Evolutionary conservation across 2,113 vertebrate species (phyloP).

Genomic region (Okapia johnstoni): DNA sequence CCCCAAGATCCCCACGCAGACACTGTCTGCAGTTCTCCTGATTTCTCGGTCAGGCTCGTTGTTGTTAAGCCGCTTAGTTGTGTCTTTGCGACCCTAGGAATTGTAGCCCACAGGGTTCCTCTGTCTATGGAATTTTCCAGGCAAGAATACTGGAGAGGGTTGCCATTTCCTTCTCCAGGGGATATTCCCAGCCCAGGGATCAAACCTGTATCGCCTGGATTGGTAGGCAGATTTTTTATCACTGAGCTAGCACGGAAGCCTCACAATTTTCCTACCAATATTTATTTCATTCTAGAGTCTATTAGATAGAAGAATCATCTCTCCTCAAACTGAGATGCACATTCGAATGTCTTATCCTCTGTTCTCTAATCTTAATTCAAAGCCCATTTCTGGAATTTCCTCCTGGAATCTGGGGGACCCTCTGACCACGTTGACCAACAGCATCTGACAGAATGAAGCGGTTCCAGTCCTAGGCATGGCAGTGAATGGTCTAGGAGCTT

Average conservation of each 20-base stretch:
- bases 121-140: not conserved
- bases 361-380: not conserved
- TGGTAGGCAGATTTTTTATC: not conserved
- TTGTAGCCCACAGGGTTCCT: not conserved
- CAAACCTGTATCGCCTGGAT: rapidly evolving
- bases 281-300: not conserved
- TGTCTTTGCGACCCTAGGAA: not conserved
- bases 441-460: not conserved
- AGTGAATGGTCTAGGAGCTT: not conserved
- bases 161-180: not conserved
- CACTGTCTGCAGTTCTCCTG: not conserved
- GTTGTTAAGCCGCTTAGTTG: not conserved
- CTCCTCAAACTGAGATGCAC: not conserved
- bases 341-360: not conserved
- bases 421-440: not conserved
- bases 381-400: not conserved
- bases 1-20: not conserved
- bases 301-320: not conserved
- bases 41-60: not conserved
- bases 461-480: no score
- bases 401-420: no score
- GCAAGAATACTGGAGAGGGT: not conserved
- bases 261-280: not conserved
- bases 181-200: not conserved
- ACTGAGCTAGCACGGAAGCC: not conserved